Base-by-base conservation (phyloP, 1,140 invertebrate genomes). In the Neodiprion virginianus region DNA sequence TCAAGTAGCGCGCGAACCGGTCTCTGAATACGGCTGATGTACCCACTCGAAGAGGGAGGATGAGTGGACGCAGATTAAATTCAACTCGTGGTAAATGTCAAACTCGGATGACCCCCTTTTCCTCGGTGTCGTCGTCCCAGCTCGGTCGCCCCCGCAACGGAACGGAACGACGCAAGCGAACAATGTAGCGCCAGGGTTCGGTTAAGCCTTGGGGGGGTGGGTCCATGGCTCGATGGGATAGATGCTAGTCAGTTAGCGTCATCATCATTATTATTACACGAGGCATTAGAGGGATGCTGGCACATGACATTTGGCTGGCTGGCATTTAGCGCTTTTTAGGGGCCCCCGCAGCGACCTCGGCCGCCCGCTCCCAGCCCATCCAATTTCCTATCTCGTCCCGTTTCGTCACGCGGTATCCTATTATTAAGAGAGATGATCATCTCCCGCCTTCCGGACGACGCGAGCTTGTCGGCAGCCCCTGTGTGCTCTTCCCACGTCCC, bases 341-440 rank as follows among this genome's bases (percentile, higher is more conserved):
- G 17, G 21, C 11, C 11, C 21, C 40, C 21, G 61, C 67, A 21
- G 21, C 14, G 9, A 69, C 67, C 67, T 69, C 67, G 83, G 77
- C 74, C 81, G 80, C 79, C 67, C 17, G 61, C 12, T 65, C 61
- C 83, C 77, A 75, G 81, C 81, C 79, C 67, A 80, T 80, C 81
- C 84, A 87, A 86, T 87, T 86, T 86, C 84, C 85, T 86, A 84
- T 83, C 81, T 77, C 69, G 70, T 75, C 75, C 48, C 40, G 76
- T 77, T 61, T 17, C 53, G 53, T 61, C 53, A 61, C 53, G 53
- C 11, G 53, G n/a, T 61, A 12, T 17, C 11, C 53, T 61, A 61
- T 61, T 61, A 61, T 61, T 61, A 75, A 75, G 75, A 61, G 76
- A 75, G 75, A 81, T 84, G 48, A 76, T 80, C 80, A 80, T 85